A percentile compares a stretch with the other conserved stretches of the same genome.
phyloP scores from a whole-genome alignment of 2,797 vertebrate species.

The Spea hammondii region DNA sequence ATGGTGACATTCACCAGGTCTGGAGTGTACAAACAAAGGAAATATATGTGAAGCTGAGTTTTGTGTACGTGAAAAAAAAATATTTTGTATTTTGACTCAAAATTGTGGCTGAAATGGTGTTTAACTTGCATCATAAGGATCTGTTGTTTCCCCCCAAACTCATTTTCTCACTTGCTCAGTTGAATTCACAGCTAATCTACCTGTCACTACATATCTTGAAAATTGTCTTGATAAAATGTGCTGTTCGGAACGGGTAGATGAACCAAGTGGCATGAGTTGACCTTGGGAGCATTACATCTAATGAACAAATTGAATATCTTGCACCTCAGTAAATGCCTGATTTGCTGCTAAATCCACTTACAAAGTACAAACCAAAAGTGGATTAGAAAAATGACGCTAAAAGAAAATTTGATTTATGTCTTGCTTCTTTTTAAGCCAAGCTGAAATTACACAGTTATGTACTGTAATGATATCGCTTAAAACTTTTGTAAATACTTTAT shows the following conservation, averaged over 20 bases:
- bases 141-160: background rate
- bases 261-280: background rate
- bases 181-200: slow-evolving; percentile 1
- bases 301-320: slow-evolving; percentile 8
- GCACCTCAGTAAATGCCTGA: background rate
- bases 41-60: no score
- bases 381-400: background rate
- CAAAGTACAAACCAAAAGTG: slow-evolving; percentile 1
- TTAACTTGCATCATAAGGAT: background rate
- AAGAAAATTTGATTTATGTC: background rate
- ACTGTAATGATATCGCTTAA: no score
- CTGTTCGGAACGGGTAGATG: background rate
- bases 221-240: slow-evolving; percentile 4
- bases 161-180: slow-evolving; percentile 7
- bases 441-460: no score
- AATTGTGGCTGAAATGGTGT: no score
- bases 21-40: no score
- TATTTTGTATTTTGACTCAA: no score
- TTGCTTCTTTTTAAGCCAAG: background rate
- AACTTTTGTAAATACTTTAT: no score
- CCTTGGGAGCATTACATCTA: background rate
- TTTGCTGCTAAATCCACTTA: slow-evolving; percentile 4
- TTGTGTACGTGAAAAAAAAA: no score
- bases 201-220: background rate
- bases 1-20: no score